Conservation (phyloP, 2,888 invertebrate species). For the Cremastinae sp. region DNA sequence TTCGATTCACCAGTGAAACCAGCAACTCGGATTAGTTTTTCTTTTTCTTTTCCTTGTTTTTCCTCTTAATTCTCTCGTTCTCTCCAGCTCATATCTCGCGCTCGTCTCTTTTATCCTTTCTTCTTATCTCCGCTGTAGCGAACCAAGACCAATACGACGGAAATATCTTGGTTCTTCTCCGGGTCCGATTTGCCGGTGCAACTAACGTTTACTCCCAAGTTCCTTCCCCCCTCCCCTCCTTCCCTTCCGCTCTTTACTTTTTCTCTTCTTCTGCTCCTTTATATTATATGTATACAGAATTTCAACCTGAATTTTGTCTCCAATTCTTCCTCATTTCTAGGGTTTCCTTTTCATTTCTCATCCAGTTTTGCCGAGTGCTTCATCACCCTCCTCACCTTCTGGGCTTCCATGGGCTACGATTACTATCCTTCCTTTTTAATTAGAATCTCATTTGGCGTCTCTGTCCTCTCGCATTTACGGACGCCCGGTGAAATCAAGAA, state of each 20-base stretch:
- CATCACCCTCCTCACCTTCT: constrained; percentile 13
- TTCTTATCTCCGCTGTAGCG: neutral
- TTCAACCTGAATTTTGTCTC: constrained; percentile 19
- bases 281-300: constrained; percentile 6
- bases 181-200: constrained; percentile 40
- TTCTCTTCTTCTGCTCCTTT: neutral
- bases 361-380: constrained; percentile 15
- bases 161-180: constrained; percentile 40
- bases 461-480: constrained; percentile 19
- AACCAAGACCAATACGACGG: constrained; percentile 8
- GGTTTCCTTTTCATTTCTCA: constrained; percentile 23
- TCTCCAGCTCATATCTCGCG: constrained; percentile 16
- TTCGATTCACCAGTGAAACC: constrained; percentile 33
- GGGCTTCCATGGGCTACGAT: constrained; percentile 32
- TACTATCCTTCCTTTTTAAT: constrained; percentile 64
- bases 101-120: neutral
- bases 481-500: constrained; percentile 41
- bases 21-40: neutral
- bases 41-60: constrained; percentile 3
- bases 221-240: too few species aligned
- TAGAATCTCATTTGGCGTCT: constrained; percentile 65
- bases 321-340: constrained; percentile 43
- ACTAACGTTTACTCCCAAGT: constrained; percentile 4
- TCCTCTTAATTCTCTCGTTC: constrained; percentile 25
- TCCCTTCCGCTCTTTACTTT: neutral